Evolutionary conservation across 1,140 invertebrate species (phyloP).

Genomic region (Drosophila guanche): DNA sequence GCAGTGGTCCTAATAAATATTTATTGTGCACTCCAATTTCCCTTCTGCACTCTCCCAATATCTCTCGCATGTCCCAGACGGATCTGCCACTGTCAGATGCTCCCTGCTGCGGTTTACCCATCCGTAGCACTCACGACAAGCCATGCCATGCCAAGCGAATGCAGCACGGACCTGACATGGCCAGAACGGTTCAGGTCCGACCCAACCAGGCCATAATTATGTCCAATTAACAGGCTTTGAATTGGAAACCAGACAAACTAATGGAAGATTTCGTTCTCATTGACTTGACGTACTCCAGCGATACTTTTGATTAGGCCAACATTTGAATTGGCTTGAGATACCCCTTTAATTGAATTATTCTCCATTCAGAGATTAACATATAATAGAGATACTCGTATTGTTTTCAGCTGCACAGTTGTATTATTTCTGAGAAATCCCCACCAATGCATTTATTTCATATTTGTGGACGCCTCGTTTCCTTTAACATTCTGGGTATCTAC

Average conservation of each 20-base stretch:
- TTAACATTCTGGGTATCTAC: too few species aligned
- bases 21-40: slow-evolving; percentile 55
- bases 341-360: slow-evolving; percentile 6
- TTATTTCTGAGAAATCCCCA: too few species aligned
- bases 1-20: slow-evolving; percentile 70
- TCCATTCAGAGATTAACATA: background rate
- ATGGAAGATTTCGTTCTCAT: too few species aligned
- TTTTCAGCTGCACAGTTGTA: too few species aligned
- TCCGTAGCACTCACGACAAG: slow-evolving; percentile 25
- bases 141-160: slow-evolving; percentile 10
- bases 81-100: slow-evolving; percentile 30
- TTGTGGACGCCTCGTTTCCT: too few species aligned
- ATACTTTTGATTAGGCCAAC: slow-evolving; percentile 3
- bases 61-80: background rate
- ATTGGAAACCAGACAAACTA: slow-evolving; percentile 13
- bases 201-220: slow-evolving; percentile 25
- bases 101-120: background rate
- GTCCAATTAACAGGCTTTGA: slow-evolving; percentile 38
- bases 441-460: too few species aligned
- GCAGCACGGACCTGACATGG: slow-evolving; percentile 36
- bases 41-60: slow-evolving; percentile 1
- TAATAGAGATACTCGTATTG: too few species aligned
- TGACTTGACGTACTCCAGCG: too few species aligned
- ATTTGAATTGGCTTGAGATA: background rate
- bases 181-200: slow-evolving; percentile 10